Evolutionary conservation across 2,113 vertebrate genomes (phyloP).

Genomic region (Microcebus ravelobensis): DNA sequence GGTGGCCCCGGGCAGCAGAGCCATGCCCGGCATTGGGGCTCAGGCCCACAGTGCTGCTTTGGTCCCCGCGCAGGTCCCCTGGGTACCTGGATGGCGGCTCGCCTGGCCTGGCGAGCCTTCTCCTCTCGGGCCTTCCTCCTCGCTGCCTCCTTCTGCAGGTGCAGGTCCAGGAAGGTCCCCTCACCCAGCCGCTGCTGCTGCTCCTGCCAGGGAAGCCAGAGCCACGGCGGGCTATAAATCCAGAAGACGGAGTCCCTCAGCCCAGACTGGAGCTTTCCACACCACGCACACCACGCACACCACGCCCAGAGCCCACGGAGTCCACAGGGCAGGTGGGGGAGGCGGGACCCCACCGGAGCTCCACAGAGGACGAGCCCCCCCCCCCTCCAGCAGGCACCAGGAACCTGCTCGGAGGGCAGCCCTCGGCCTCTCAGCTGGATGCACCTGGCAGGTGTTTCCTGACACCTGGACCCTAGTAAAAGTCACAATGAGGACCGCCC

Average conservation of each 20-base stretch:
- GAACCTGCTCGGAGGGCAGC: fast-evolving
- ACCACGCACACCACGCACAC: fast-evolving
- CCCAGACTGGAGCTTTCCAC: not conserved
- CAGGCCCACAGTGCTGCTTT: fast-evolving
- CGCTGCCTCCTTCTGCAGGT: conserved; percentile 87
- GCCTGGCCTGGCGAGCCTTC: conserved; percentile 91
- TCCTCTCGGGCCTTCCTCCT: conserved; percentile 92
- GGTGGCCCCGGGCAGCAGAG: not conserved
- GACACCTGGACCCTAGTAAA: too few species aligned
- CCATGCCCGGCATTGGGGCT: too few species aligned
- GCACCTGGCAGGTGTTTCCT: fast-evolving
- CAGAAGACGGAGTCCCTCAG: fast-evolving
- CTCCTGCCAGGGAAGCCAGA: conserved; percentile 83
- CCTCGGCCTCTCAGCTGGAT: not conserved
- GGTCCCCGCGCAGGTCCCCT: fast-evolving
- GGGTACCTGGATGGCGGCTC: conserved; percentile 91
- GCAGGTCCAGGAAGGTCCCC: conserved; percentile 80
- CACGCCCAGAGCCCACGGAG: fast-evolving
- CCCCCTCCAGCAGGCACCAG: not conserved
- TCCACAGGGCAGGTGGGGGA: not conserved
- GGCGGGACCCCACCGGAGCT: too few species aligned
- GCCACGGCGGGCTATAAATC: fast-evolving
- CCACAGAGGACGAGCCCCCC: not conserved
- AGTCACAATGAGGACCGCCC: not conserved
- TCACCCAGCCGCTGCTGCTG: conserved; percentile 84